phyloP scores from a whole-genome alignment of 1,140 invertebrate species.

The Nephotettix cincticeps region DNA sequence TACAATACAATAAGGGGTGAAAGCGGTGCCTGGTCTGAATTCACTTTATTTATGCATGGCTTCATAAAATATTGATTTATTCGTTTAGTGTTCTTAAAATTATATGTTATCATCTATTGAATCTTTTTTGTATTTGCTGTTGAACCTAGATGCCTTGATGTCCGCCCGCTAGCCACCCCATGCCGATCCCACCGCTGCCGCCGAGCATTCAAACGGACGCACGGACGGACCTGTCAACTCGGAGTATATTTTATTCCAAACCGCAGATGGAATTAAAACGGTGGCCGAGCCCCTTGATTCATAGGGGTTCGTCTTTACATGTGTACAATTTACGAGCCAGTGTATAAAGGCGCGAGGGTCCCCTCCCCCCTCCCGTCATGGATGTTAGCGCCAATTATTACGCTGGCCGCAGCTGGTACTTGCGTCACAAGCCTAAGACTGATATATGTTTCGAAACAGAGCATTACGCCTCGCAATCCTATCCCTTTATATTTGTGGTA shows the following conservation, averaged over 20 bases:
- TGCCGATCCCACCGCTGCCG: too few species aligned
- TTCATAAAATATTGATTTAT: too few species aligned
- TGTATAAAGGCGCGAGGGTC: constrained; percentile 11
- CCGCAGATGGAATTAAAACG: constrained; percentile 12
- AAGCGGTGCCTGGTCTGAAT: too few species aligned
- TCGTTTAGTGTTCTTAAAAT: too few species aligned
- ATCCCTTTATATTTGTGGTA: constrained; percentile 7
- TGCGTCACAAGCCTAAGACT: not conserved
- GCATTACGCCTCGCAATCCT: not conserved
- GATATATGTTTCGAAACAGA: constrained; percentile 10
- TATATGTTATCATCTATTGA: too few species aligned
- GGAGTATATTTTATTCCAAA: constrained; percentile 2
- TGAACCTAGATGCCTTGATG: too few species aligned
- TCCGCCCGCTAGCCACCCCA: too few species aligned
- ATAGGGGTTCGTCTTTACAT: constrained; percentile 7
- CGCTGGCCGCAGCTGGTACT: not conserved
- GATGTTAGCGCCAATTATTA: constrained; percentile 7
- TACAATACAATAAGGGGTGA: too few species aligned
- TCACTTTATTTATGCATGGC: too few species aligned
- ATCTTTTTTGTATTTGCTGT: too few species aligned
- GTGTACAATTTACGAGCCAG: constrained; percentile 1
- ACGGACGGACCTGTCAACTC: too few species aligned
- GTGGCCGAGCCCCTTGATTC: not conserved
- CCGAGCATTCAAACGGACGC: too few species aligned
- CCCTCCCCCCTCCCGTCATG: not conserved